These are phyloP conservation scores for Chesias legatella DNA, from an alignment of 2,888 invertebrate genomes.

Conservation along the genomic window DNA sequence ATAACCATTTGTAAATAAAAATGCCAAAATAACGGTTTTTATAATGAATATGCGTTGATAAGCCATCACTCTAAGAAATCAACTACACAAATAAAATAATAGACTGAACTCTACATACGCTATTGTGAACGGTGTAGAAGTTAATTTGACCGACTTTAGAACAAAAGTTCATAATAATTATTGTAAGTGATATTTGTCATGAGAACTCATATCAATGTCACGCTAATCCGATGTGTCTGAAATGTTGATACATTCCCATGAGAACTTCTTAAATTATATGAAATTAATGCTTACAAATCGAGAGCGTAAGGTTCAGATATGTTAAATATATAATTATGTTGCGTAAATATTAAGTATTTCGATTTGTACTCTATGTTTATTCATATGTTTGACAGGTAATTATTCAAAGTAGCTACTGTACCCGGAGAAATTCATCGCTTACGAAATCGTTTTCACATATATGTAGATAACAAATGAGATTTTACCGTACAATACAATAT, in stretches of 20 bases:
- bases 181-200: constrained; percentile 2
- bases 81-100: too few species aligned
- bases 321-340: not conserved
- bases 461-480: constrained; percentile 11
- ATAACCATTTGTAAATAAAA: too few species aligned
- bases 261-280: constrained; percentile 9
- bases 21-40: too few species aligned
- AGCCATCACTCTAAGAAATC: too few species aligned
- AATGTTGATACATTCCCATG: constrained; percentile 13
- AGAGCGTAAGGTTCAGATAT: constrained; percentile 1
- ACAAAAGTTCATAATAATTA: constrained; percentile 9
- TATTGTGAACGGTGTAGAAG: not conserved
- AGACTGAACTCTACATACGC: too few species aligned
- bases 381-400: not conserved
- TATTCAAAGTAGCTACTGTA: constrained; percentile 9
- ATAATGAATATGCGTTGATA: too few species aligned
- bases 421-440: constrained; percentile 17
- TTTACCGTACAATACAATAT: constrained; percentile 12
- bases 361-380: constrained; percentile 4
- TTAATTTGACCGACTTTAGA: constrained; percentile 4
- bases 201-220: constrained; percentile 16
- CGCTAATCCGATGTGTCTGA: constrained; percentile 9
- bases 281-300: constrained; percentile 10
- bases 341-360: not conserved
- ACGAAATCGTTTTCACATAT: constrained; percentile 6